Percentiles rank a stretch among this genome's conserved stretches.
phyloP scores from a whole-genome alignment of 2,797 vertebrate genomes.

The Kryptolebias ocellatus region DNA sequence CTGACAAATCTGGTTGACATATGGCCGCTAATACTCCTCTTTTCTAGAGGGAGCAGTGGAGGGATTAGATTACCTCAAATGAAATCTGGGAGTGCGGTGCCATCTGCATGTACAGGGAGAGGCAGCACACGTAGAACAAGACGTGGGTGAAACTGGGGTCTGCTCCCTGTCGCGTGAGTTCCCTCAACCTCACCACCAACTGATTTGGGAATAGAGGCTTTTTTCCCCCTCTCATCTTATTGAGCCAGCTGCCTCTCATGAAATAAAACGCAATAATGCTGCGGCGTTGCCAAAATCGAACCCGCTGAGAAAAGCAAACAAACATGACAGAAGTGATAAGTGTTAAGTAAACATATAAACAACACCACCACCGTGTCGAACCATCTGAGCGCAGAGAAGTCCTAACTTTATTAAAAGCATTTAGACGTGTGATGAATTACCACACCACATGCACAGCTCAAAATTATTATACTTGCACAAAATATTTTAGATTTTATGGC shows the following conservation, averaged over 20 bases:
- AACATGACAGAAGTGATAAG: conserved; percentile 86
- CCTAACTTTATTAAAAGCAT: conserved; percentile 80
- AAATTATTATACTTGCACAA: conserved; percentile 16
- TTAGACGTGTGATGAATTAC: conserved; percentile 61
- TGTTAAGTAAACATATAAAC: conserved; percentile 85
- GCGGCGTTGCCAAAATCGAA: conserved; percentile 82
- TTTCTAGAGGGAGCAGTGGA: conserved; percentile 99
- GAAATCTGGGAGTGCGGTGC: conserved; percentile 98
- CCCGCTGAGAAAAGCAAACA: conserved; percentile 80
- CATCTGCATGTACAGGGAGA: conserved; percentile 97
- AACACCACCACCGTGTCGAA: conserved; percentile 66
- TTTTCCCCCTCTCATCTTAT: conserved; percentile 77
- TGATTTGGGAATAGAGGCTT: conserved; percentile 87
- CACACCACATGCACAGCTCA: conserved; percentile 31
- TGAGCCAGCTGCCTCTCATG: conserved; percentile 96
- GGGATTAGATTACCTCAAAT: conserved; percentile 99
- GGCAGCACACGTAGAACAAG: conserved; percentile 89
- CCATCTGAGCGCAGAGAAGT: conserved; percentile 75
- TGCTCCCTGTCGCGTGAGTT: conserved; percentile 86
- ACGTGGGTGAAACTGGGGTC: conserved; percentile 89
- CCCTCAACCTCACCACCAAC: conserved; percentile 82
- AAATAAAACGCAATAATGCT: conserved; percentile 86
- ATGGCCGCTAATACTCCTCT: conserved; percentile 99
- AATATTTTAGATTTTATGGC: not conserved
- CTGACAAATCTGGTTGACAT: conserved; percentile 99